A percentile compares a stretch with the other conserved stretches of the same genome.
These are phyloP conservation scores for Mactromeris polynyma DNA, from an alignment of 2,888 invertebrate species.

Conservation along the genomic window DNA sequence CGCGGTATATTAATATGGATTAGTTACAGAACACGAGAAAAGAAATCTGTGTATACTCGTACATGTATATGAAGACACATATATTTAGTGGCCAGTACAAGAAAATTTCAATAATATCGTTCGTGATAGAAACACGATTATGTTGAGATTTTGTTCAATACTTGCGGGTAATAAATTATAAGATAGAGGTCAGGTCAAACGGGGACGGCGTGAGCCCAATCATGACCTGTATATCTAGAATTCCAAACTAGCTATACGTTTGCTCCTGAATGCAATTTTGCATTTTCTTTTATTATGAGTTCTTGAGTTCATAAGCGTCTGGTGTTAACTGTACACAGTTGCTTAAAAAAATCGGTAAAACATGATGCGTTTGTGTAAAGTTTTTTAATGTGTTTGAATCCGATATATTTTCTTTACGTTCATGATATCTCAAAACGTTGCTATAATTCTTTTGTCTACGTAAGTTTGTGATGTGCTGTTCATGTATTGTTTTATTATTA, in stretches of 20 bases:
- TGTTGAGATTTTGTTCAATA: neutral
- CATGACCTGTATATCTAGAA: no score
- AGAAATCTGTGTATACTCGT: neutral
- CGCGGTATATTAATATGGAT: neutral
- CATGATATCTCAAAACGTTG: neutral
- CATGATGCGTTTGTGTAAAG: no score
- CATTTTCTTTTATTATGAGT: no score
- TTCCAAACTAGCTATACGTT: no score
- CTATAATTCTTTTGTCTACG: neutral
- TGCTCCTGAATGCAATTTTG: no score
- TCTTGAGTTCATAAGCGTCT: no score
- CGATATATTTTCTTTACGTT: no score
- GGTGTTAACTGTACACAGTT: no score
- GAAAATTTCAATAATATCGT: neutral
- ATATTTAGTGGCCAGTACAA: neutral
- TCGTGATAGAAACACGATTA: neutral
- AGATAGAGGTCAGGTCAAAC: neutral
- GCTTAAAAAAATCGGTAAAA: no score
- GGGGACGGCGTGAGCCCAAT: neutral
- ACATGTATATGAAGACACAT: neutral
- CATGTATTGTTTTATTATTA: neutral
- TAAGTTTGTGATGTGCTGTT: neutral
- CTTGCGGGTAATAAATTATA: neutral
- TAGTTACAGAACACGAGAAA: no score
- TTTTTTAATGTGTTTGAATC: no score